Conservation (phyloP, 2,888 invertebrate genomes). For the Pemphredon lugubris region DNA sequence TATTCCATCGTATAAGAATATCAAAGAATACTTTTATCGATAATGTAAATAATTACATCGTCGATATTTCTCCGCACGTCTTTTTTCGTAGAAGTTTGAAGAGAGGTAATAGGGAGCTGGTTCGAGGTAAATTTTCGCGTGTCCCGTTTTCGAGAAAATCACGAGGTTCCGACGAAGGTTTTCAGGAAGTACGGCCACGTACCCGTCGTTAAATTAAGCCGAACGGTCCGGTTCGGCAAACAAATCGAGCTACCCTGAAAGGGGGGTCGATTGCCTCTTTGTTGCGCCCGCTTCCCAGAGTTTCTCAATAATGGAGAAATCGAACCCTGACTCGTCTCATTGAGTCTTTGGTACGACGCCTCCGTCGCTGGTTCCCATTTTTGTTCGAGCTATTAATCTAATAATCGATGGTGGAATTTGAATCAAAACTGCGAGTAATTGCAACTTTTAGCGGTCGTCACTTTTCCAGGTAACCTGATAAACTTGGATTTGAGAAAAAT, state of each 20-base stretch:
- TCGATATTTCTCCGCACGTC: conserved; percentile 4
- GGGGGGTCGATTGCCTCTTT: conserved; percentile 63
- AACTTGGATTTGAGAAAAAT: too few relatives aligned
- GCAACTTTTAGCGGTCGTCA: neutral
- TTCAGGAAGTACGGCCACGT: conserved; percentile 61
- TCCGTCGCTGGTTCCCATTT: conserved; percentile 8
- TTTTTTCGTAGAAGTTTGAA: neutral
- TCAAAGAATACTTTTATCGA: too few relatives aligned
- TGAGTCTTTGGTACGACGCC: conserved; percentile 12
- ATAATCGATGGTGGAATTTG: conserved; percentile 6
- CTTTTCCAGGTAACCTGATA: too few relatives aligned
- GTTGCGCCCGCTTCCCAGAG: conserved; percentile 50
- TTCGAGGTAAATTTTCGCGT: conserved; percentile 48
- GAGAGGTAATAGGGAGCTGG: conserved; percentile 18
- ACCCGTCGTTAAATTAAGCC: conserved; percentile 71
- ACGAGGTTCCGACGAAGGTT: conserved; percentile 46
- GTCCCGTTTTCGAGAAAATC: conserved; percentile 53
- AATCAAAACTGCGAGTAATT: neutral
- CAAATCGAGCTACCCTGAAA: conserved; percentile 61
- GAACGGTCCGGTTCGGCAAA: conserved; percentile 65
- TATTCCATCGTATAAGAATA: too few relatives aligned
- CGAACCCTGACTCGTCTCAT: conserved; percentile 25
- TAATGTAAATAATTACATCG: neutral
- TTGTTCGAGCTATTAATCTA: neutral
- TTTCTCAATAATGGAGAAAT: conserved; percentile 57